Evolutionary conservation across 2,888 invertebrate genomes (phyloP).

Genomic region (Dendrolimus pini): DNA sequence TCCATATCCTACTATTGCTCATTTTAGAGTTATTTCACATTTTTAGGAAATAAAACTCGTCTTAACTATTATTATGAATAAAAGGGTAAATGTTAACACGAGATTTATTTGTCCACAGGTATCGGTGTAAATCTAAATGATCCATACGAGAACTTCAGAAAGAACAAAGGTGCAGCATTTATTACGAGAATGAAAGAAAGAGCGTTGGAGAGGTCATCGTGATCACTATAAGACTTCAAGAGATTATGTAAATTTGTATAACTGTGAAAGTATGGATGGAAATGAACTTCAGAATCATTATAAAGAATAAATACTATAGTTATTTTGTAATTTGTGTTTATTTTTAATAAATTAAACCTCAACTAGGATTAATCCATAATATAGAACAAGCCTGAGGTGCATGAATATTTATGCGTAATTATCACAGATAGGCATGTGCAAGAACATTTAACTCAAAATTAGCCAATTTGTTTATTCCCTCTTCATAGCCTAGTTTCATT

Average conservation of each 20-base stretch:
- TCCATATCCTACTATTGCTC: too few relatives aligned
- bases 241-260: constrained; percentile 63
- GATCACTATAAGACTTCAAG: constrained; percentile 37
- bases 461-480: too few relatives aligned
- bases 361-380: too few relatives aligned
- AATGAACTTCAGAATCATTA: constrained; percentile 70
- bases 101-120: constrained; percentile 70
- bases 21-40: too few relatives aligned
- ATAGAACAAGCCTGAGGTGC: too few relatives aligned
- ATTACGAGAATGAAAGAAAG: constrained; percentile 95
- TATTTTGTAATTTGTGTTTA: constrained; percentile 34
- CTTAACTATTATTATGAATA: too few relatives aligned
- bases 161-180: constrained; percentile 96
- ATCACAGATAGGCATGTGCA: too few relatives aligned
- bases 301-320: constrained; percentile 54
- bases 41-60: too few relatives aligned
- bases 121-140: constrained; percentile 95
- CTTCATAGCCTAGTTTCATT: too few relatives aligned
- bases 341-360: constrained; percentile 7
- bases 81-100: too few relatives aligned
- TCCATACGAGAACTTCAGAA: constrained; percentile 97
- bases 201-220: constrained; percentile 82
- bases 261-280: constrained; percentile 53
- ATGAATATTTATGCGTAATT: too few relatives aligned
- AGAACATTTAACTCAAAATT: too few relatives aligned